Percentiles rank a stretch among this genome's conserved stretches.
Evolutionary conservation across 2,888 invertebrate genomes (phyloP).

Genomic region (Perizoma affinitatum): DNA sequence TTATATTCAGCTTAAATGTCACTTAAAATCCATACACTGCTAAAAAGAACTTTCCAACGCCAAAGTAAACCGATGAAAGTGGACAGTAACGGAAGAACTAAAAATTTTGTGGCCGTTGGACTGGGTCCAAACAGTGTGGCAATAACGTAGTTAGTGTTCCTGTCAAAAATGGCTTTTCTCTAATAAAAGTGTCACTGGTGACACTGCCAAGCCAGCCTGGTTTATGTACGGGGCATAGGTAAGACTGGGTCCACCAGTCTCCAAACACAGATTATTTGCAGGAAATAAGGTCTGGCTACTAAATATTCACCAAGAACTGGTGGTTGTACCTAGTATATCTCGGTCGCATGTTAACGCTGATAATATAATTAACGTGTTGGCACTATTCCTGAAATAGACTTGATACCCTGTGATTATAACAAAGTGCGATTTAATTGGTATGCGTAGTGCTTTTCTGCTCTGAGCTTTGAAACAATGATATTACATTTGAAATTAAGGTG

Average conservation of each 20-base stretch:
- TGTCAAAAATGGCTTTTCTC: conserved; percentile 55
- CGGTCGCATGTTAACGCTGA: too few relatives aligned
- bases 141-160: conserved; percentile 59
- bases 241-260: conserved; percentile 6
- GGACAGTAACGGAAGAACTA: conserved; percentile 31
- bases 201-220: conserved; percentile 29
- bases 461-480: too few relatives aligned
- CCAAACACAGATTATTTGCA: background rate
- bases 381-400: too few relatives aligned
- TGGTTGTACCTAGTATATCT: background rate
- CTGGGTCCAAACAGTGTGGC: conserved; percentile 60
- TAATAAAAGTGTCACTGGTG: conserved; percentile 47
- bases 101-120: conserved; percentile 51
- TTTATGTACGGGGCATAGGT: conserved; percentile 23
- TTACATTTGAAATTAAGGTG: too few relatives aligned
- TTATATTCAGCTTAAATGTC: background rate
- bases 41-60: conserved; percentile 8
- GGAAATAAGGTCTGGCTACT: conserved; percentile 1
- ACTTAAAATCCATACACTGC: background rate
- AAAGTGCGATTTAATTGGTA: too few relatives aligned
- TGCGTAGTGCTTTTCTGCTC: too few relatives aligned
- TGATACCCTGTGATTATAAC: too few relatives aligned
- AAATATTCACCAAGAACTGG: too few relatives aligned
- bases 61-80: conserved; percentile 14
- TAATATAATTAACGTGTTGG: too few relatives aligned